Conservation (phyloP, 37 sponge, comb jelly and placozoan species). For the Crambe crambe region DNA sequence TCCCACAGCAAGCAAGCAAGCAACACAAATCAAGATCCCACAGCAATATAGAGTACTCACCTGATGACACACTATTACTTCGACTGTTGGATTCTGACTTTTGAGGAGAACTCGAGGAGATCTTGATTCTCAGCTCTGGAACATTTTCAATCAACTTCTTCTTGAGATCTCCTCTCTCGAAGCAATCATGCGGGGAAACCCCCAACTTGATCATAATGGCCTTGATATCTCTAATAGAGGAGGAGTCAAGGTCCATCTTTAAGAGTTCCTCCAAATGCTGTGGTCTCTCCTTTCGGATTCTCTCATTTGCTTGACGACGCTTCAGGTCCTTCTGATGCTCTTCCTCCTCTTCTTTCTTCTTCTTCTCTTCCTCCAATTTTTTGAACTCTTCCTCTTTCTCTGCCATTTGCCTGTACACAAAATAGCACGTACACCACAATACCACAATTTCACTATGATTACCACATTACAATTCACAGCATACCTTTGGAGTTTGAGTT, state of each 20-base stretch:
- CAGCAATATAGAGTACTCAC: neutral
- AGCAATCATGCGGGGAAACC: slow-evolving; percentile 47
- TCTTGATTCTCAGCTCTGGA: slow-evolving; percentile 42
- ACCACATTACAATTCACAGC: neutral
- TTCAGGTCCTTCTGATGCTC: slow-evolving; percentile 23
- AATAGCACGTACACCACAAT: neutral
- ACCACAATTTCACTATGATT: neutral
- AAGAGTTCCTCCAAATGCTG: slow-evolving; percentile 48
- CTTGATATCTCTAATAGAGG: slow-evolving; percentile 52
- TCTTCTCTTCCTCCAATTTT: slow-evolving; percentile 36
- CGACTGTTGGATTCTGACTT: too few relatives aligned
- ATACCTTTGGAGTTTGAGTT: slow-evolving; percentile 56
- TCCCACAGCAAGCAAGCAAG: too few relatives aligned
- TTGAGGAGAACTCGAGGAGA: too few relatives aligned
- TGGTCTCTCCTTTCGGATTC: slow-evolving; percentile 27
- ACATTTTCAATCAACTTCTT: slow-evolving; percentile 52
- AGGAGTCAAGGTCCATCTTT: slow-evolving; percentile 59
- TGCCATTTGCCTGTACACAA: slow-evolving; percentile 27
- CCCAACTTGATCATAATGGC: slow-evolving; percentile 64
- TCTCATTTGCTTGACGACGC: slow-evolving; percentile 19
- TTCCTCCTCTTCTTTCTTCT: slow-evolving; percentile 57
- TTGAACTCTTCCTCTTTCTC: slow-evolving; percentile 40
- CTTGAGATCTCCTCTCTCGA: slow-evolving; percentile 50
- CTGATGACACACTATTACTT: neutral
- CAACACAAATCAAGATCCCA: too few relatives aligned